phyloP scores from a whole-genome alignment of 2,113 vertebrate species.

The Tinamus guttatus region DNA sequence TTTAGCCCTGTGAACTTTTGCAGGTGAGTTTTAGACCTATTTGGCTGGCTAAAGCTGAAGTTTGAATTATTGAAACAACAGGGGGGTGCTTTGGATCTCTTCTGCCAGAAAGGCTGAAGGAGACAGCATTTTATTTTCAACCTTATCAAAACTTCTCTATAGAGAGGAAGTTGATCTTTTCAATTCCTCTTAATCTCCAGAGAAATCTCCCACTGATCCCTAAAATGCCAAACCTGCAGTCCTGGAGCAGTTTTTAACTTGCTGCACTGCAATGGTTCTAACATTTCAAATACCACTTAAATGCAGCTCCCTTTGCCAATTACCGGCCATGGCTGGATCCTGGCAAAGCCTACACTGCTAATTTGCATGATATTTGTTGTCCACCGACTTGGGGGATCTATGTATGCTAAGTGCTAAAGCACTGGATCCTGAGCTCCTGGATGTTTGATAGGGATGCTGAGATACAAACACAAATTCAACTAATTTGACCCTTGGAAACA shows the following conservation, averaged over 20 bases:
- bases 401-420: accelerated
- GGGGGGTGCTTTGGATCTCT: conserved; percentile 9
- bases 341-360: neutral
- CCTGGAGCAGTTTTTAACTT: conserved; percentile 57
- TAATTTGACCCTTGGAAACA: neutral
- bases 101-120: conserved; percentile 17
- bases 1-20: conserved; percentile 54
- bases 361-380: neutral
- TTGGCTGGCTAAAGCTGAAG: conserved; percentile 53
- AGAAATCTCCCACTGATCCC: conserved; percentile 70
- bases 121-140: conserved; percentile 62
- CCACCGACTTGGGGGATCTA: neutral
- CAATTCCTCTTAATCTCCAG: conserved; percentile 69
- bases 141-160: conserved; percentile 72
- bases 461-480: neutral
- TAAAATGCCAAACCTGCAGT: conserved; percentile 65
- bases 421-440: accelerated
- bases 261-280: conserved; percentile 1
- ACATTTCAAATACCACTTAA: conserved; percentile 32
- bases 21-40: conserved; percentile 66
- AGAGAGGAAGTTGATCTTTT: conserved; percentile 67
- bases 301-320: conserved; percentile 2
- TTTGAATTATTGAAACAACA: conserved; percentile 68
- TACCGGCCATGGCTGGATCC: neutral
- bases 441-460: neutral